These are phyloP conservation scores for Notiomystis cincta DNA, from an alignment of 2,113 vertebrate genomes.

Conservation along the genomic window DNA sequence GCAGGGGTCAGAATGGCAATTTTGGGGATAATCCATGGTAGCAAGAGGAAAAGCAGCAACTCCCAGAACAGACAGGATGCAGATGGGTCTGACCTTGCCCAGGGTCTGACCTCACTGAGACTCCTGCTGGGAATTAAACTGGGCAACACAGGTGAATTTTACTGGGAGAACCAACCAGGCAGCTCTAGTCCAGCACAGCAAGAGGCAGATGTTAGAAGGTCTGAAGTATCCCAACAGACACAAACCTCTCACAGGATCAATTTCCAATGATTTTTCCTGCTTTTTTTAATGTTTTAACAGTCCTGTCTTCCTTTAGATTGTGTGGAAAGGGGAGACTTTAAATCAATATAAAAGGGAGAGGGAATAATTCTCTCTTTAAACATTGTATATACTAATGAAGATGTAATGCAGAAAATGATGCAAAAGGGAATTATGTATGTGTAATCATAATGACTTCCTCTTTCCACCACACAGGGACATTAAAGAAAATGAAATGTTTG, in stretches of 20 bases:
- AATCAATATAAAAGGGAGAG: neutral
- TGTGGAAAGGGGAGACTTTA: neutral
- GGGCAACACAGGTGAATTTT: neutral
- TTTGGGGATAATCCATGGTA: neutral
- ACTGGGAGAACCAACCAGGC: neutral
- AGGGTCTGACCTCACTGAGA: neutral
- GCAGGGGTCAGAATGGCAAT: neutral
- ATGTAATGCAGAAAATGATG: neutral
- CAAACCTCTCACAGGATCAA: neutral
- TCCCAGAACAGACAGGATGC: neutral
- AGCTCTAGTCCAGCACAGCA: neutral
- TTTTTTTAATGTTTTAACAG: neutral
- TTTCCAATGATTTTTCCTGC: neutral
- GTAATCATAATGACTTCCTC: neutral
- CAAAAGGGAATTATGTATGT: neutral
- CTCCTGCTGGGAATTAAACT: neutral
- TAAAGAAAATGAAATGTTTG: neutral
- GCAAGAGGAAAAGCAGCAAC: neutral
- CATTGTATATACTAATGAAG: neutral
- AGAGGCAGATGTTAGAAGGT: neutral
- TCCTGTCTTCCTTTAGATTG: neutral
- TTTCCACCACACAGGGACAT: neutral
- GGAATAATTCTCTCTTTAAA: neutral
- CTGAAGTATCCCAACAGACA: neutral
- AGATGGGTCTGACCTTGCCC: neutral